Evolutionary conservation across 2,888 invertebrate genomes (phyloP).

Genomic region (Drosophila dives): DNA sequence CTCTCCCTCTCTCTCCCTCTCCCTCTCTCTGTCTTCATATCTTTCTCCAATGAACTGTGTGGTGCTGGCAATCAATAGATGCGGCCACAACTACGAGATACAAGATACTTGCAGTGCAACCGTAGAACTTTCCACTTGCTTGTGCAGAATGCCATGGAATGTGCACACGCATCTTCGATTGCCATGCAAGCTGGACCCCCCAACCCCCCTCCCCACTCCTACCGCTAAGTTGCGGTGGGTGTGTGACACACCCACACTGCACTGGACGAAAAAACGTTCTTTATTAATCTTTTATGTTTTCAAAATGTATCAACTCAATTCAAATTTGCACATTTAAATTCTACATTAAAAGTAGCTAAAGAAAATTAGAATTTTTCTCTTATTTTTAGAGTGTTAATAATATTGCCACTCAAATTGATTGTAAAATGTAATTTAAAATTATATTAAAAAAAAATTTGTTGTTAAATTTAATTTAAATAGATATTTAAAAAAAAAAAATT

Average conservation of each 20-base stretch:
- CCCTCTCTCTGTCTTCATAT: background rate
- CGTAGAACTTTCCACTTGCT: constrained; percentile 74
- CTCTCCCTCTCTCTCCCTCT: background rate
- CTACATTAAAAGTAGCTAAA: background rate
- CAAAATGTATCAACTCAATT: background rate
- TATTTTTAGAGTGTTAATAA: background rate
- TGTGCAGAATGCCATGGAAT: constrained; percentile 70
- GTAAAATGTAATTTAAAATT: too few species aligned
- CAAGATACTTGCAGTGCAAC: constrained; percentile 75
- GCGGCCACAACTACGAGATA: constrained; percentile 70
- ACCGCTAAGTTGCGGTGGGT: constrained; percentile 41
- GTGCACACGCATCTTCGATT: constrained; percentile 78
- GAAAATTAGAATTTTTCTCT: background rate
- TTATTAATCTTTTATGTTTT: background rate
- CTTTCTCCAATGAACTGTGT: constrained; percentile 72
- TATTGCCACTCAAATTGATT: background rate
- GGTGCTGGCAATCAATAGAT: constrained; percentile 74
- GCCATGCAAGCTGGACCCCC: constrained; percentile 47
- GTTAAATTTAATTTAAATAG: too few species aligned
- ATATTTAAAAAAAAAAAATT: background rate
- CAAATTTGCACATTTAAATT: background rate
- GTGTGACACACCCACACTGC: constrained; percentile 10
- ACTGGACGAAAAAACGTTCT: background rate
- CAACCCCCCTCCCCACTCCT: background rate
- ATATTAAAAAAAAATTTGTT: background rate